These are phyloP conservation scores for Pteropus alecto DNA, from an alignment of 2,113 vertebrate species.

Conservation along the genomic window DNA sequence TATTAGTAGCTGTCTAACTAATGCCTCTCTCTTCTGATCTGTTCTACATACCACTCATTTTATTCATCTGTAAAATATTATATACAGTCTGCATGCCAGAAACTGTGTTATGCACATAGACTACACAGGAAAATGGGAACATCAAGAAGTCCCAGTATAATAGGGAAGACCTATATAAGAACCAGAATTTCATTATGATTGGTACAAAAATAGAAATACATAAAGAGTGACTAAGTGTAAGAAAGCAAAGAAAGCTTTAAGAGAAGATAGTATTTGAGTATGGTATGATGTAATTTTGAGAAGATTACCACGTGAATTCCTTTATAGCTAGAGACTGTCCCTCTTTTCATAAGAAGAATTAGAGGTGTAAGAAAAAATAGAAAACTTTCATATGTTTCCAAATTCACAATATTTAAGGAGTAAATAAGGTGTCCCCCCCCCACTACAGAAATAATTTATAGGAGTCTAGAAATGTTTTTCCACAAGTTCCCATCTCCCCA, in stretches of 20 bases:
- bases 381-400: not conserved
- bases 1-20: not conserved
- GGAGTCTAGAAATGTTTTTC: conserved; percentile 1
- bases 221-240: not conserved
- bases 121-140: not conserved
- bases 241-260: not conserved
- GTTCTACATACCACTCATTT: not conserved
- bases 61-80: not conserved
- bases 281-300: not conserved
- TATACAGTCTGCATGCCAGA: not conserved
- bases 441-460: not conserved
- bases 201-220: not conserved
- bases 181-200: not conserved
- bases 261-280: not conserved
- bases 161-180: not conserved
- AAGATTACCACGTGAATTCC: not conserved
- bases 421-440: not conserved
- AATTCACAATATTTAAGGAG: conserved; percentile 4
- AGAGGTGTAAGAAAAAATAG: not conserved
- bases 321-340: not conserved
- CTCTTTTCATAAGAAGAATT: conserved; percentile 11
- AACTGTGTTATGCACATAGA: not conserved
- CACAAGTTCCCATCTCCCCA: not conserved
- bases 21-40: not conserved
- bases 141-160: not conserved